Base-by-base conservation (phyloP, 2,888 invertebrate genomes). In the Acronicta psi region DNA sequence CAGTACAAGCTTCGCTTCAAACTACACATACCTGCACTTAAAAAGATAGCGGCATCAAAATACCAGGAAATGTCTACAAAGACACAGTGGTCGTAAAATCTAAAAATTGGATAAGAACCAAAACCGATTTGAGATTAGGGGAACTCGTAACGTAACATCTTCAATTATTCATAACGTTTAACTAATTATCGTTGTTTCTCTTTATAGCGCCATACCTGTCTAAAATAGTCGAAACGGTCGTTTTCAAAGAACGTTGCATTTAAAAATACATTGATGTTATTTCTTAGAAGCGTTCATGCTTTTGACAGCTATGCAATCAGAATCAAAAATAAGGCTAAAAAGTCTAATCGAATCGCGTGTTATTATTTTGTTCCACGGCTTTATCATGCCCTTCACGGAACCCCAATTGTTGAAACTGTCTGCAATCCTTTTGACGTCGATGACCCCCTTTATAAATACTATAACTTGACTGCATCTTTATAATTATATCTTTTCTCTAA, bases 41-140 rank as follows among this genome's bases (percentile, higher is more conserved):
- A 41, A 67, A 51, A 67, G 51, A 43, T 38, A 29, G 20, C 36
- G 8, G 36, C 29, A 37, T 45, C 17, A 16, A 42, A 36, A 36
- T 64, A 64, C 57, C 49, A 52, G 54, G 59, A 69, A 76, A 29
- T 31, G n/a, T 49, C 42, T 29, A 60, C 57, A 67, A 64, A 61
- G 59, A 54, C 49, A 40, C 17, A n/a, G 38, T 44, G 46, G 56
- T 71, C 57, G 57, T 73, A 64, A 75, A 74, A 61, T 44, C 29
- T 49, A 43, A 34, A 45, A 70, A 60, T 73, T 75, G 77, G 74
- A 77, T 73, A 55, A 38, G 53, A 58, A 70, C 71, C 75, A 75
- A 77, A 42, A 58, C 51, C 41, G 54, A 67, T 66, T 69, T 41
- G 50, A 59, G 25, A 70, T 51, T 16, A 57, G 54, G 57, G 42